Base-by-base conservation (phyloP, 2,113 vertebrate genomes). In the Typhlomys cinereus region DNA sequence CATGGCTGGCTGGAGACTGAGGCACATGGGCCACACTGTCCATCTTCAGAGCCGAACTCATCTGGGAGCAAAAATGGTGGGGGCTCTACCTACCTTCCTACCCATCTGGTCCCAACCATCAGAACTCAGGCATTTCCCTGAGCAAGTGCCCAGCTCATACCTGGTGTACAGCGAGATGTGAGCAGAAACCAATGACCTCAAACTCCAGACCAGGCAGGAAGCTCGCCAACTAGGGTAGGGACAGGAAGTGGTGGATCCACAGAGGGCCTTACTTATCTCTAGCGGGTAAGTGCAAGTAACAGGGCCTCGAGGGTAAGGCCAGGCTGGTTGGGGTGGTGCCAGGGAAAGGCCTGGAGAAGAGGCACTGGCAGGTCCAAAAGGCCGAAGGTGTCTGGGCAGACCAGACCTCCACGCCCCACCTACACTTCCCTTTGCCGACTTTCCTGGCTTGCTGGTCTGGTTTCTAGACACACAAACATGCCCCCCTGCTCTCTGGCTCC, bases 91-190 rank as follows among this genome's bases (percentile, higher is more conserved):
- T 17, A 25, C 11, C 44, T 20, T 34, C 27, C 39, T 25, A 48
- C 54, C 44, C 48, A 2, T 25, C 59, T 48, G 78, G 78, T 12
- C 8, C 20, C 7, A 2, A 3, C 61, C 57, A 23, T n/a, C n/a
- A 3, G 48, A 27, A 41, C 46, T 25, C n/a, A 3, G 29, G n/a
- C n/a, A n/a, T n/a, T n/a, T n/a, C n/a, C n/a, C 46, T 12, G 13
- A 69, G 15, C 0, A 18, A 66, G 48, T 3, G 11, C 25, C 31
- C 5, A 36, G 66, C 15, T 21, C 54, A 1, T 97, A 99, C 99
- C 99, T 97, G n/a, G 99, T 98, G 97, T 99, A 99, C 17, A 99
- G 96, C 25, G 99, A 99, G 97, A 99, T 98, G 98, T 99, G 99
- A 69, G 98, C 97, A 0, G 99, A 98, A n/a, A 96, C 98, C 99